A percentile compares a stretch with the other conserved stretches of the same genome.
These are phyloP conservation scores for Chromoteleia sp. DNA, from an alignment of 2,888 invertebrate species.

Conservation along the genomic window DNA sequence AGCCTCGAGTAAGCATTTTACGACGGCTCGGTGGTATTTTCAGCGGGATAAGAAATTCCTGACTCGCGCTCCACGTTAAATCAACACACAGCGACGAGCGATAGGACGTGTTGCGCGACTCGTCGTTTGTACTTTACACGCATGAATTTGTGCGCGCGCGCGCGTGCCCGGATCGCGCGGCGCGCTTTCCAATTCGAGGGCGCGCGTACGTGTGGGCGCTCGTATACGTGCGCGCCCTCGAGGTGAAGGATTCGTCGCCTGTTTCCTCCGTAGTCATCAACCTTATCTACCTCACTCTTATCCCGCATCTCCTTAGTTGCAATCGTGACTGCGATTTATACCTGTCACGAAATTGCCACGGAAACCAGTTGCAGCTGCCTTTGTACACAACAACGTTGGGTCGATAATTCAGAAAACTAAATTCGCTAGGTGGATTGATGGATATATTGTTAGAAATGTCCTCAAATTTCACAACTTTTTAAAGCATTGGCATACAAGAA, in stretches of 20 bases:
- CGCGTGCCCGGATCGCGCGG: slow-evolving; percentile 19
- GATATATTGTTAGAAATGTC: not conserved
- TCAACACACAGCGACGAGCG: slow-evolving; percentile 43
- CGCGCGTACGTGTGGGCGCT: slow-evolving; percentile 6
- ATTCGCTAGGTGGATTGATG: not conserved
- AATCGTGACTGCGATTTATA: slow-evolving; percentile 57
- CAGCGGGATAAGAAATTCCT: slow-evolving; percentile 70
- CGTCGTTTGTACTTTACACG: slow-evolving; percentile 18
- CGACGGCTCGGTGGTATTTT: slow-evolving; percentile 58
- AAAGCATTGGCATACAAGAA: no score
- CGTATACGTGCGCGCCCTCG: slow-evolving; percentile 18
- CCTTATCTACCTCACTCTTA: slow-evolving; percentile 55
- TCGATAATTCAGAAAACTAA: not conserved
- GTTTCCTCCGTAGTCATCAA: slow-evolving; percentile 51
- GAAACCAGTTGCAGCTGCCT: slow-evolving; percentile 28
- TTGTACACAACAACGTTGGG: not conserved
- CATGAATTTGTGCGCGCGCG: slow-evolving; percentile 28
- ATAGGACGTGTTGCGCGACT: slow-evolving; percentile 17
- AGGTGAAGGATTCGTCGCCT: slow-evolving; percentile 52
- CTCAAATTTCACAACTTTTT: not conserved
- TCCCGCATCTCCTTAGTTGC: slow-evolving; percentile 53
- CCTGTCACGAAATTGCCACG: slow-evolving; percentile 43
- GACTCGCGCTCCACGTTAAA: slow-evolving; percentile 67
- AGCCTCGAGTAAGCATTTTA: slow-evolving; percentile 67
- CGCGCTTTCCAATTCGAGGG: slow-evolving; percentile 19